A percentile compares a stretch with the other conserved stretches of the same genome.
These are phyloP conservation scores for Caenorhabditis imperialis DNA, from an alignment of 2,888 invertebrate genomes.

Conservation along the genomic window DNA sequence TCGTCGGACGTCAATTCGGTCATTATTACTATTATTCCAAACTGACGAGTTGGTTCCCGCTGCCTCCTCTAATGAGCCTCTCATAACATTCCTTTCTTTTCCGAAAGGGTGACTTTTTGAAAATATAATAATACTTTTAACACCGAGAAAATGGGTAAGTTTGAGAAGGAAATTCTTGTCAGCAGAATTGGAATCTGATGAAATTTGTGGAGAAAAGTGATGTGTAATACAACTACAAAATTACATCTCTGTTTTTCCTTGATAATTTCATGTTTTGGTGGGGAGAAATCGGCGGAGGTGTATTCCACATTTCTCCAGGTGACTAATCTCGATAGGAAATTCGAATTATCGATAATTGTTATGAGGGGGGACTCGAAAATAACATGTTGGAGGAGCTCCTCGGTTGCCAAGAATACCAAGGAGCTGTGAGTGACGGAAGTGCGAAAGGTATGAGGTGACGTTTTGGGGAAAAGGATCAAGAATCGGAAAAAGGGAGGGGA, in stretches of 20 bases:
- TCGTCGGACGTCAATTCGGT: slow-evolving; percentile 18
- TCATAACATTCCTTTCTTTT: too few species aligned
- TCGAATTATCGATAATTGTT: too few species aligned
- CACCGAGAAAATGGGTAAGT: too few species aligned
- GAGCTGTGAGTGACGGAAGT: slow-evolving; percentile 9
- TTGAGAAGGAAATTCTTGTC: background rate
- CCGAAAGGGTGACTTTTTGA: background rate
- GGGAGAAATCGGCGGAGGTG: too few species aligned
- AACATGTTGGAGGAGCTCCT: too few species aligned
- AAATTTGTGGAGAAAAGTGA: background rate
- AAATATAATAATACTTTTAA: too few species aligned
- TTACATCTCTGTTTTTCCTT: background rate
- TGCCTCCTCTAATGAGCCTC: slow-evolving; percentile 35
- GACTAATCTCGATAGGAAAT: too few species aligned
- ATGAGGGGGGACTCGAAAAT: too few species aligned
- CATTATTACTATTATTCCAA: slow-evolving; percentile 38
- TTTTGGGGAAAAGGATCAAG: slow-evolving; percentile 30
- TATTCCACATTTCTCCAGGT: too few species aligned
- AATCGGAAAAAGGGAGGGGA: slow-evolving; percentile 19
- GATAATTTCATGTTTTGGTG: slow-evolving; percentile 24
- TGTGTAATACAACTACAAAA: slow-evolving; percentile 8
- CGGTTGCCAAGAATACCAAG: too few species aligned
- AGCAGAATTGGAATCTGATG: background rate
- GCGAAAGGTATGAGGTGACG: slow-evolving; percentile 31
- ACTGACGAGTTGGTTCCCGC: too few species aligned